phyloP scores from a whole-genome alignment of 2,113 vertebrate genomes.

The Sinocyclocheilus maitianheensis region DNA sequence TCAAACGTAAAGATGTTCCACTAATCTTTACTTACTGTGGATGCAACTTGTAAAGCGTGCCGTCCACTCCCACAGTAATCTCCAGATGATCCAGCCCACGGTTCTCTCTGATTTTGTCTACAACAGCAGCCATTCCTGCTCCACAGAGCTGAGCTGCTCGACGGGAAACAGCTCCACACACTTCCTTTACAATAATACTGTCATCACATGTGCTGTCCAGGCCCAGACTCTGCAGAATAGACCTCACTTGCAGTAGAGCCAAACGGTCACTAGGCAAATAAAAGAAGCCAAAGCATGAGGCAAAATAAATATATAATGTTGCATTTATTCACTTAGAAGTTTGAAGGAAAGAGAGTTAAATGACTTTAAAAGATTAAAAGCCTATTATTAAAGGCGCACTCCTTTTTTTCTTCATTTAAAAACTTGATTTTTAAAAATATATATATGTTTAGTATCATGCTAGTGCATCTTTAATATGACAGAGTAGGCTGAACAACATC shows the following conservation, averaged over 20 bases:
- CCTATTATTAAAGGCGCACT: neutral
- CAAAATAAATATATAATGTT: neutral
- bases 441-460: too few relatives aligned
- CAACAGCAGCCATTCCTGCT: constrained; percentile 82
- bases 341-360: neutral
- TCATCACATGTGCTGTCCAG: constrained; percentile 90
- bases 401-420: too few relatives aligned
- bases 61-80: constrained; percentile 85
- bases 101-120: constrained; percentile 84
- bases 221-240: constrained; percentile 87
- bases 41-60: constrained; percentile 88
- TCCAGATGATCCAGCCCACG: constrained; percentile 72
- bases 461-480: too few relatives aligned
- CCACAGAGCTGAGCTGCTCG: constrained; percentile 90
- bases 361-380: neutral
- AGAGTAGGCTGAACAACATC: too few relatives aligned
- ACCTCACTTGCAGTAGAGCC: constrained; percentile 88
- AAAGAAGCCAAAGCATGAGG: neutral
- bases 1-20: neutral
- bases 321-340: neutral
- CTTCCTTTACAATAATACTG: constrained; percentile 90
- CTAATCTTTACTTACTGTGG: constrained; percentile 81
- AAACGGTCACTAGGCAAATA: constrained; percentile 80
- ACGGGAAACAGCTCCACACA: constrained; percentile 82
- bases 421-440: too few relatives aligned